Conservation (phyloP, 1,140 invertebrate genomes). For the Vollenhovia emeryi region DNA sequence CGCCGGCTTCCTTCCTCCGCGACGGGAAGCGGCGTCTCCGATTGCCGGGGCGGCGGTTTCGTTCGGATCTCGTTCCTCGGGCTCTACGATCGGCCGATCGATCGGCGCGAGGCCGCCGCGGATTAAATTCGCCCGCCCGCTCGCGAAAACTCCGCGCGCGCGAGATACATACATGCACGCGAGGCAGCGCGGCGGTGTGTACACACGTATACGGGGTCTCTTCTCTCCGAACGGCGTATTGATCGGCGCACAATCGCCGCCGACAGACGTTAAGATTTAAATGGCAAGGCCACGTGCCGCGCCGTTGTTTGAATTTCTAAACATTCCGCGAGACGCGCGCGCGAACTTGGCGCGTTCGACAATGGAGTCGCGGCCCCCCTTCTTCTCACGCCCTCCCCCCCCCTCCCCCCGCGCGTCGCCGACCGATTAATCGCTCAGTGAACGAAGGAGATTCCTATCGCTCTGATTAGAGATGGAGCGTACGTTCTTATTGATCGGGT, state of each 20-base stretch:
- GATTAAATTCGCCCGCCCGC: neutral
- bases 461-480: neutral
- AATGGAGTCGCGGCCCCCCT: neutral
- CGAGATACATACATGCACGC: neutral
- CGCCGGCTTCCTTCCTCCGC: conserved; percentile 61
- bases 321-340: conserved; percentile 39
- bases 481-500: neutral
- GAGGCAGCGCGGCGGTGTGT: no score
- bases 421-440: conserved; percentile 4
- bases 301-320: conserved; percentile 63
- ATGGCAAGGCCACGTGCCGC: conserved; percentile 69
- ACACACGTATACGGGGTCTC: neutral
- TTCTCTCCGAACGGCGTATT: conserved; percentile 51
- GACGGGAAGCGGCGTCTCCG: neutral
- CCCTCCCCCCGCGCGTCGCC: neutral
- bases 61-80: neutral
- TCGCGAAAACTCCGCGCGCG: neutral
- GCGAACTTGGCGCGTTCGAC: conserved; percentile 21
- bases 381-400: neutral
- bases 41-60: neutral
- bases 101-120: neutral
- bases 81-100: neutral
- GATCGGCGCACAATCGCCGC: conserved; percentile 60
- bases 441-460: conserved; percentile 1
- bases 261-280: conserved; percentile 67